These are phyloP conservation scores for Phylloscopus collybita DNA, from an alignment of 2,797 vertebrate genomes.

Conservation along the genomic window DNA sequence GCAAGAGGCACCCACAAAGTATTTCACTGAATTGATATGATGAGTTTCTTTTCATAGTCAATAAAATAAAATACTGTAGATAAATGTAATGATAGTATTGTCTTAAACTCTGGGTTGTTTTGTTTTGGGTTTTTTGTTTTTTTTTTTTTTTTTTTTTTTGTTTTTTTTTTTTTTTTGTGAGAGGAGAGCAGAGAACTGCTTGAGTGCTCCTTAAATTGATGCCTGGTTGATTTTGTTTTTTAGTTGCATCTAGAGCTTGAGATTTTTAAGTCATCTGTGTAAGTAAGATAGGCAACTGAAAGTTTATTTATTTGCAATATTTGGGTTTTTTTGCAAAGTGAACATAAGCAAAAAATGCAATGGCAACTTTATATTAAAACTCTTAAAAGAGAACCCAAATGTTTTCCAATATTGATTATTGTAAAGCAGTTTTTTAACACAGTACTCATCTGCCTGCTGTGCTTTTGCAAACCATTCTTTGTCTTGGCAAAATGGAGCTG, in stretches of 20 bases:
- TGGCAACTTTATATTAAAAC: neutral
- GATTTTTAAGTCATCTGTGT: neutral
- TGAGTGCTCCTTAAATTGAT: neutral
- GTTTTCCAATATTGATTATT: neutral
- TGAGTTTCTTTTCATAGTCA: neutral
- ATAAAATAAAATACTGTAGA: neutral
- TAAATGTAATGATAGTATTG: neutral
- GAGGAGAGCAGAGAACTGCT: neutral
- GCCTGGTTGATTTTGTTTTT: neutral
- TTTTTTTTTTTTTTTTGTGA: neutral
- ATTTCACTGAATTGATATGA: neutral
- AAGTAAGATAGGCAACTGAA: neutral
- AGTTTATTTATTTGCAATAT: neutral
- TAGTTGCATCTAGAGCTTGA: neutral
- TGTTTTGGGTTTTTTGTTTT: neutral
- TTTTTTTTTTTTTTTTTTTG: too few relatives aligned
- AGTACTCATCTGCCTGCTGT: neutral
- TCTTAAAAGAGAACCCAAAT: neutral
- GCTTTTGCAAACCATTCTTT: neutral
- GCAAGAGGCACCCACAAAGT: neutral
- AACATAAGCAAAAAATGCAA: neutral
- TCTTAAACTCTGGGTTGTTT: neutral
- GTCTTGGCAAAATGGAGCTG: neutral
- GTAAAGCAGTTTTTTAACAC: neutral
- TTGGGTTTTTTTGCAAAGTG: neutral